Base-by-base conservation (phyloP, 2,888 invertebrate genomes). In the Hirtodrosophila cameraria region DNA sequence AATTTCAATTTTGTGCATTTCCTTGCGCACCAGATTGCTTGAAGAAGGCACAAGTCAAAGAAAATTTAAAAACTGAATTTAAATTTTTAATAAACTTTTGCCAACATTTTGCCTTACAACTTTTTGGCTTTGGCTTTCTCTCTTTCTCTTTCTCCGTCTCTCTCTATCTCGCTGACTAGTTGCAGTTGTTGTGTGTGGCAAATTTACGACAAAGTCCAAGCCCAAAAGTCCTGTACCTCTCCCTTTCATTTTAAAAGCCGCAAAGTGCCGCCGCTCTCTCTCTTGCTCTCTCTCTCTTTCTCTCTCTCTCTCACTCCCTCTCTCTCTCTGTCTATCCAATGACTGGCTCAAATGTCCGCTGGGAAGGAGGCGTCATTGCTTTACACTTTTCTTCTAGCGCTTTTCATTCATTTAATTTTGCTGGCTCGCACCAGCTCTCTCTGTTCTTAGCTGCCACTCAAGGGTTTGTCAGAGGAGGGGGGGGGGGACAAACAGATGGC, bases 21-120 rank as follows among this genome's bases (percentile, higher is more conserved):
- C 82, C 87, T 63, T 57, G 54, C 43, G 60, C 65, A 43, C 42
- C 66, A 82, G 75, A 79, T 75, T 70, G 63, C 50, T 48, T 23
- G 57, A 69, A 55, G 52, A 64, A 58, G 54, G 57, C 54, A 58
- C 48, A 63, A 61, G 52, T 50, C 61, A 61, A 68, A 66, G 62
- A 71, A 74, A 73, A 64, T 64, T 68, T 69, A 72, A 75, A 86
- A 83, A 75, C 67, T 54, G 72, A 86, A 83, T 88, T 86, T 87
- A 83, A 87, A 88, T 75, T 79, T 85, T 87, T 87, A 77, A 88
- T 87, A 86, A 88, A 87, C 71, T 80, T 87, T 87, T 63, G 42
- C 52, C 62, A 55, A n/a, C n/a, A n/a, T n/a, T n/a, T n/a, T n/a
- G n/a, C n/a, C 60, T 68, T 62, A 66, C 58, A 81, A 74, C 66